These are phyloP conservation scores for Formica selysi DNA, from an alignment of 1,140 invertebrate species.

Conservation along the genomic window DNA sequence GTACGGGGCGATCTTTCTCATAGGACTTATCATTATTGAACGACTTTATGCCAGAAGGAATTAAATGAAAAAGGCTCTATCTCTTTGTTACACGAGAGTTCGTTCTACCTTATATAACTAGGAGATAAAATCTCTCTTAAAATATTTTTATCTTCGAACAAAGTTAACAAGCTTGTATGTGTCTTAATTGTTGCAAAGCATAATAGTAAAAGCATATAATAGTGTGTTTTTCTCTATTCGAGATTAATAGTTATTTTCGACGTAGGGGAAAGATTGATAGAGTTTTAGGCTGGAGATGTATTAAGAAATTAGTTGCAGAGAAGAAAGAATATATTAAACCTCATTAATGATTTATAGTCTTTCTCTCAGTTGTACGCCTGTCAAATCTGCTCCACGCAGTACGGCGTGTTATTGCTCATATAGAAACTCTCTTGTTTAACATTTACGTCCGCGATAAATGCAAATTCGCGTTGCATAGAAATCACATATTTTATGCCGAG, in stretches of 20 bases:
- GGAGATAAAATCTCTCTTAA: not conserved
- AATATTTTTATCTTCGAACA: not conserved
- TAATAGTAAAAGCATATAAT: not conserved
- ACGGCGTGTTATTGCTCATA: constrained; percentile 23
- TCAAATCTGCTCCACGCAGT: constrained; percentile 24
- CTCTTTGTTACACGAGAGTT: not conserved
- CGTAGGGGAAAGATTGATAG: not conserved
- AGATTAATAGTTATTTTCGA: constrained; percentile 1
- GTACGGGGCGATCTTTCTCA: constrained; percentile 21
- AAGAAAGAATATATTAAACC: constrained; percentile 15
- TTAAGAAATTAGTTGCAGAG: constrained; percentile 31
- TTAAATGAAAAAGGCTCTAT: not conserved
- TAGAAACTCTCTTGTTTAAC: constrained; percentile 52
- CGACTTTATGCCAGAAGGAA: not conserved
- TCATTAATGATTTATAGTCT: constrained; percentile 49
- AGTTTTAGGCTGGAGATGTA: not conserved
- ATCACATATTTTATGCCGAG: constrained; percentile 41
- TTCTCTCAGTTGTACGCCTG: constrained; percentile 28
- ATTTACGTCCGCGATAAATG: constrained; percentile 54
- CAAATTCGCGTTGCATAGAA: constrained; percentile 53
- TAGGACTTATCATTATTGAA: constrained; percentile 5
- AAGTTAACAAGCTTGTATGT: constrained; percentile 9
- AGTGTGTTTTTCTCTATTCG: not conserved
- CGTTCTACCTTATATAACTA: not conserved
- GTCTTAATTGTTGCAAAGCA: not conserved